Evolutionary conservation across 1,140 invertebrate species (phyloP), one percentile per base, ranked within the genome.

Genomic region (Drosophila nebulosa): DNA sequence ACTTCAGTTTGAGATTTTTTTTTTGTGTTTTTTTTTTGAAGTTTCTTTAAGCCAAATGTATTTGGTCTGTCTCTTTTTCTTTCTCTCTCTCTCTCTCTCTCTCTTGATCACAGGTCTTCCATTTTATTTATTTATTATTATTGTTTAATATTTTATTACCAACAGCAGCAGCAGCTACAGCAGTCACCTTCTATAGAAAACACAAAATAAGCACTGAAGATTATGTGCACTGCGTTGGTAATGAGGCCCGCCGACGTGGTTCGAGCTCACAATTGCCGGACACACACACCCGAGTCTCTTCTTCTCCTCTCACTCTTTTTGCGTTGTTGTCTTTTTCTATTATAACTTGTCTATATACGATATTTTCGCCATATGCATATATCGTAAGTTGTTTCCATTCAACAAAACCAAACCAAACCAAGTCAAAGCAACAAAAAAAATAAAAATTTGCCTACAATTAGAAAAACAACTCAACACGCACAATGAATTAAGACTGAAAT

Each of bases 181-280:
- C 24, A 67, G 58, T 50, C 58, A 79, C 75, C 68, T 52, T 69
- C 70, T 66, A 74, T 74, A 69, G 73, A 72, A 77, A 84, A 80
- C 69, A 65, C 30, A 46, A 62, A 52, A 36, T 4, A 39, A 9
- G 14, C 36, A 39, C 24, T 46, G 65, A 61, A 78, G 64, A 75
- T 77, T 69, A 79, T 86, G 81, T 86, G 81, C 74, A 70, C 61
- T 86, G 81, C 67, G 70, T 85, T 51, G 50, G 62, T 86, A 85
- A 85, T 85, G 81, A 85, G 81, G 52, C 52, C 36, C 27, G 71
- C 56, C 42, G 42, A 50, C 72, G 72, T 75, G 71, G 72, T 62
- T 64, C 36, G 36, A 66, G 62, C 62, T 64, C 35, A 59, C 55
- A 55, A 74, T 74, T 74, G 71, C 71, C 71, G 70, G 70, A 74